phyloP scores from a whole-genome alignment of 1,140 invertebrate species.

The Trichomalopsis sarcophagae region DNA sequence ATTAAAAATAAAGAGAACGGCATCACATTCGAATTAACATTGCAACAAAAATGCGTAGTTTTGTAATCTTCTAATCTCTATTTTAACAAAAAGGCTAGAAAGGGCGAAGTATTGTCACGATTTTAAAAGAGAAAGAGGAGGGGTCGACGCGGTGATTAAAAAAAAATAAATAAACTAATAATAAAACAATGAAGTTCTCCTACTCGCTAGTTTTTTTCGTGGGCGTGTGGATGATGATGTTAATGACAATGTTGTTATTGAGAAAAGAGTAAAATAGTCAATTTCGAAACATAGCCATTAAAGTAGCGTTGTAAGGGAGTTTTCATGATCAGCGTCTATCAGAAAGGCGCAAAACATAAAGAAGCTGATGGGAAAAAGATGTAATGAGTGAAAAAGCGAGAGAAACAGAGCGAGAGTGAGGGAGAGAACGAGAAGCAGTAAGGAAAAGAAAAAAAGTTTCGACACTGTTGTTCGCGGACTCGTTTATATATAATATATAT shows the following conservation, averaged over 20 bases:
- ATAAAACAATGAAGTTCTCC: constrained; percentile 37
- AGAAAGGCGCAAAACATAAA: constrained; percentile 5
- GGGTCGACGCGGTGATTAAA: neutral
- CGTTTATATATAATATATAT: constrained; percentile 29
- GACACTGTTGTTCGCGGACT: constrained; percentile 18
- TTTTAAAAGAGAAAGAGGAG: neutral
- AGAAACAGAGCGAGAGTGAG: constrained; percentile 20
- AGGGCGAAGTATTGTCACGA: neutral
- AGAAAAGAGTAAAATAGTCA: constrained; percentile 45
- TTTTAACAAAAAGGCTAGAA: constrained; percentile 34
- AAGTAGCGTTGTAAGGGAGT: constrained; percentile 22
- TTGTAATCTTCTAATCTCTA: constrained; percentile 53
- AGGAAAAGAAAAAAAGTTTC: neutral
- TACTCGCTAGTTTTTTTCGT: constrained; percentile 7
- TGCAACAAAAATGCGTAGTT: constrained; percentile 45
- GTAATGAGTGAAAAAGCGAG: constrained; percentile 2
- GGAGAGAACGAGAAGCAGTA: neutral
- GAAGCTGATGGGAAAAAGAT: constrained; percentile 4
- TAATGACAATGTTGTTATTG: neutral
- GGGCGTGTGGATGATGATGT: neutral
- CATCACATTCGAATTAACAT: constrained; percentile 35
- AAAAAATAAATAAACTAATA: constrained; percentile 19
- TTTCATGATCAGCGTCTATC: constrained; percentile 27
- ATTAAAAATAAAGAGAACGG: neutral
- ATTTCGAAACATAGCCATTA: constrained; percentile 50